phyloP scores from a whole-genome alignment of 2,113 vertebrate genomes.

The Calidris pygmaea region DNA sequence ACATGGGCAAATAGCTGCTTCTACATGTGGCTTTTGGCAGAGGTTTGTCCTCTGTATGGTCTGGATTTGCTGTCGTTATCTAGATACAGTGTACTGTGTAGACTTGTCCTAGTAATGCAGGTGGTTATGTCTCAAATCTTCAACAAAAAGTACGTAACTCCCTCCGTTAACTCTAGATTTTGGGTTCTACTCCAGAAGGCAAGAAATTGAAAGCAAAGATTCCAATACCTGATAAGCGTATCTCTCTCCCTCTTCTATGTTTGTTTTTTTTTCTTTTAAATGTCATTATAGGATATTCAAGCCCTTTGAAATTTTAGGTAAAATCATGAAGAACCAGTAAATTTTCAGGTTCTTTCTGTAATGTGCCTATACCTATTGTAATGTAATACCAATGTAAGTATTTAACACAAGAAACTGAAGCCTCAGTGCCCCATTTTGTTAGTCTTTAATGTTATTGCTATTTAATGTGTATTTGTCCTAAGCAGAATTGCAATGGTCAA shows the following conservation, averaged over 20 bases:
- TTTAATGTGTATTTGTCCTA: not conserved
- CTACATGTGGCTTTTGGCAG: rapidly evolving
- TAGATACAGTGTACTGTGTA: not conserved
- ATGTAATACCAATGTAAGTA: not conserved
- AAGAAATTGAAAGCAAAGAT: not conserved
- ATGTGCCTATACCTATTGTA: not conserved
- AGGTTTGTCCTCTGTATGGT: not conserved
- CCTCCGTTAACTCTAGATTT: not conserved
- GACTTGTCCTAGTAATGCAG: not conserved
- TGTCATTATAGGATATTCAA: not conserved
- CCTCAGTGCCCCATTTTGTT: not conserved
- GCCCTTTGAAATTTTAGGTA: not conserved
- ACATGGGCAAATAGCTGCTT: not conserved
- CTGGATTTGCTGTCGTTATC: not conserved
- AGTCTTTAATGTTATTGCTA: not conserved
- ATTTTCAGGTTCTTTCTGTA: not conserved
- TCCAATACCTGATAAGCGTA: not conserved
- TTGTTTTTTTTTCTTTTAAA: not conserved
- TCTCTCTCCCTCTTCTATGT: not conserved
- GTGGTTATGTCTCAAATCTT: not conserved
- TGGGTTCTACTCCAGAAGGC: not conserved
- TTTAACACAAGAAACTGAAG: not conserved
- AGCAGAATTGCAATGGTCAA: not conserved
- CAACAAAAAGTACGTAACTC: not conserved
- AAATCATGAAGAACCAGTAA: not conserved